Conservation (phyloP, 2,888 invertebrate genomes). For the Noctuana brunneofusca region DNA sequence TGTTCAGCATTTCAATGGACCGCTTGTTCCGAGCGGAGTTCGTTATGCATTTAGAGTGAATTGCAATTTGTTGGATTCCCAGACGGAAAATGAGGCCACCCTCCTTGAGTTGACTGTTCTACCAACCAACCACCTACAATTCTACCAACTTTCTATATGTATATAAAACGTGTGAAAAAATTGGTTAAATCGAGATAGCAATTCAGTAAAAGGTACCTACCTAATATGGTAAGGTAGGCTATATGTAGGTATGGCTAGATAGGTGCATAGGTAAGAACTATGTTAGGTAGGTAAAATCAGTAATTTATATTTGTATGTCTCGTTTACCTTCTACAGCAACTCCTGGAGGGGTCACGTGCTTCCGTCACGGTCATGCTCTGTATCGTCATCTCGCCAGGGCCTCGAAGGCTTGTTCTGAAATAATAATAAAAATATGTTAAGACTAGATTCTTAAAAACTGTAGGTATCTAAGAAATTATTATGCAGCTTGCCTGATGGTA, state of each 20-base stretch:
- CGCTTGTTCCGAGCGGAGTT: slow-evolving; percentile 17
- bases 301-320: background rate
- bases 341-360: slow-evolving; percentile 50
- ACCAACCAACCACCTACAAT: too few relatives aligned
- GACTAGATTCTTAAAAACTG: background rate
- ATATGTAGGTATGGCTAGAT: too few relatives aligned
- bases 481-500: too few relatives aligned
- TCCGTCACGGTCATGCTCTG: slow-evolving; percentile 72
- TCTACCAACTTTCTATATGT: too few relatives aligned
- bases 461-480: too few relatives aligned
- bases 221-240: too few relatives aligned
- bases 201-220: too few relatives aligned
- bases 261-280: background rate
- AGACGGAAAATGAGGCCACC: too few relatives aligned
- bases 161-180: too few relatives aligned
- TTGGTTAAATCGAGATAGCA: too few relatives aligned
- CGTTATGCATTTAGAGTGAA: background rate
- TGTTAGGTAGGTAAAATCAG: background rate
- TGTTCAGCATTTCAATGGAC: slow-evolving; percentile 13
- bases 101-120: too few relatives aligned
- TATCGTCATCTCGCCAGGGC: slow-evolving; percentile 63
- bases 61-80: background rate
- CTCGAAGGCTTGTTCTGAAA: slow-evolving; percentile 15
- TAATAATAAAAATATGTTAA: background rate
- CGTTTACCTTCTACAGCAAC: slow-evolving; percentile 58